These are phyloP conservation scores for Aspiorhynchus laticeps DNA, from an alignment of 2,113 vertebrate species.

Conservation along the genomic window DNA sequence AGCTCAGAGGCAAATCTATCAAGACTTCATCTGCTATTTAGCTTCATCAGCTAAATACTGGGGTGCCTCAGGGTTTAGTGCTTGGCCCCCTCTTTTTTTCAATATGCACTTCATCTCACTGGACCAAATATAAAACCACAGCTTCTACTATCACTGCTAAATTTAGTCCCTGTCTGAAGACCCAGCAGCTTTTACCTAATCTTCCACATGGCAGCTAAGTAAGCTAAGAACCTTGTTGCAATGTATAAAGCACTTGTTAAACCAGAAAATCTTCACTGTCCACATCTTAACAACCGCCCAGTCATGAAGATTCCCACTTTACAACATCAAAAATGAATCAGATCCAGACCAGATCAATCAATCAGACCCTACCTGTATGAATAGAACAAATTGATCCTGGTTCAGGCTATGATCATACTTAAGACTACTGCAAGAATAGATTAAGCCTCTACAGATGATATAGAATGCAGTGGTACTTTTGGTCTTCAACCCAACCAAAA, in stretches of 20 bases:
- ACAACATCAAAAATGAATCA: not conserved
- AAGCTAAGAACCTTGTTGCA: not conserved
- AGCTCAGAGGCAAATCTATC: not conserved
- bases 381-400: no score
- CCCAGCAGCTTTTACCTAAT: not conserved
- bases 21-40: no score
- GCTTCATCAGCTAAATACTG: not conserved
- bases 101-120: not conserved
- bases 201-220: not conserved
- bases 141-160: not conserved
- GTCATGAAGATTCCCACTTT: not conserved
- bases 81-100: not conserved
- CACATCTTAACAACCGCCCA: not conserved
- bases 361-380: no score
- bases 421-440: no score
- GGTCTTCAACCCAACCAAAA: no score
- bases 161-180: not conserved
- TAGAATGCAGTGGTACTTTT: no score
- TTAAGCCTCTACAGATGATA: no score
- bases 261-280: not conserved
- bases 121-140: not conserved
- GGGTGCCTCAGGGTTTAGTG: conserved; percentile 1
- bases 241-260: not conserved
- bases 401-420: no score
- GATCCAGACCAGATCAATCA: no score